Percentiles rank a stretch among this genome's conserved stretches.
Conservation (phyloP, 2,797 vertebrate species). For the Oryzias sinensis region DNA sequence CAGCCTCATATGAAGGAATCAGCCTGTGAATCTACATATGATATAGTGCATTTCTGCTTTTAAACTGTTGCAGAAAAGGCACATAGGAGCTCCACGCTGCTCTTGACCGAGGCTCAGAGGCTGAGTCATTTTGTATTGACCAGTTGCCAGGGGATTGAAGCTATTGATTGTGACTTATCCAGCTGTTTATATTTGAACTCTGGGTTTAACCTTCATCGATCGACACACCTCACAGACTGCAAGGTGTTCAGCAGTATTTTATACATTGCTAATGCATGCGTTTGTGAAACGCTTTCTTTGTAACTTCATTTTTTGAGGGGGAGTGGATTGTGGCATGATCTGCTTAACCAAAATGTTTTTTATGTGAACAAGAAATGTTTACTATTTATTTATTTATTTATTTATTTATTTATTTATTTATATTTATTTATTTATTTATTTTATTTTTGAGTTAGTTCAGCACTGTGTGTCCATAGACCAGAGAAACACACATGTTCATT, state of each 20-base stretch:
- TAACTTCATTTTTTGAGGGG: neutral
- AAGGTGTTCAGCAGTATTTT: conserved; percentile 75
- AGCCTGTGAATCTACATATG: conserved; percentile 9
- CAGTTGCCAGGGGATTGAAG: conserved; percentile 74
- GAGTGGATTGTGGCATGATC: neutral
- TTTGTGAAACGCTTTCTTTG: conserved; percentile 21
- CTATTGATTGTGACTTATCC: conserved; percentile 84
- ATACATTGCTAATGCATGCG: conserved; percentile 59
- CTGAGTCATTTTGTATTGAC: conserved; percentile 77
- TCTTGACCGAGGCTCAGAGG: conserved; percentile 21
- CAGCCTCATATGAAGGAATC: too few species aligned
- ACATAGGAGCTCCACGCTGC: conserved; percentile 21
- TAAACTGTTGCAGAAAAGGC: conserved; percentile 36
- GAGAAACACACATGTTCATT: conserved; percentile 3
- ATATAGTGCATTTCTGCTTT: neutral
- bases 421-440: neutral
- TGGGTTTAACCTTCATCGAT: conserved; percentile 82
- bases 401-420: neutral
- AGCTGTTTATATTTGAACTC: conserved; percentile 84
- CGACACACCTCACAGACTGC: conserved; percentile 71
- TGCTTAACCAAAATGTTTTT: neutral
- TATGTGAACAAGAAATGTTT: neutral
- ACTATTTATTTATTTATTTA: neutral
- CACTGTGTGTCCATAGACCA: neutral
- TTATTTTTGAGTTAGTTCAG: conserved; percentile 4